A percentile compares a stretch with the other conserved stretches of the same genome.
Conservation (phyloP, 2,888 invertebrate species). For the Temnothorax ravouxi region DNA sequence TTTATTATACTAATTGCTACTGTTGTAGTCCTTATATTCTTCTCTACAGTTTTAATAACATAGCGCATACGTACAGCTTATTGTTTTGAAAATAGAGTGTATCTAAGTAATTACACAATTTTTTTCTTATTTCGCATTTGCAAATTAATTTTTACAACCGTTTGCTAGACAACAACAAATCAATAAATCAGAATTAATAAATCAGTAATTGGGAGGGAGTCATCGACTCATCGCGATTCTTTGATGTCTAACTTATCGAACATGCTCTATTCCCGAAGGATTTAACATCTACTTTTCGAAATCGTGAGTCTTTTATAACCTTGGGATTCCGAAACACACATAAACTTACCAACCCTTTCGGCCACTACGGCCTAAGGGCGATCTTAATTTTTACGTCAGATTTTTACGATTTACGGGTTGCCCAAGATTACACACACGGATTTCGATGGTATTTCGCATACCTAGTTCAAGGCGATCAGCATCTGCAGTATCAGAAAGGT, state of each 20-base stretch:
- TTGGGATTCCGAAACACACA: slow-evolving; percentile 62
- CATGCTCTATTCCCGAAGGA: slow-evolving; percentile 51
- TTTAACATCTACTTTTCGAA: slow-evolving; percentile 62
- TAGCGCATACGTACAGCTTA: neutral
- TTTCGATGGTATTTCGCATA: slow-evolving; percentile 21
- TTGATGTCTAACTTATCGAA: slow-evolving; percentile 43
- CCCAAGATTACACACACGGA: slow-evolving; percentile 48
- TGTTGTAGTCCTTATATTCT: neutral
- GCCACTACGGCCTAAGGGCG: slow-evolving; percentile 62
- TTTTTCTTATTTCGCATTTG: slow-evolving; percentile 1
- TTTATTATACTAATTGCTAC: slow-evolving; percentile 46
- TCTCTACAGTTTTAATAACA: slow-evolving; percentile 20
- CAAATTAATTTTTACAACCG: slow-evolving; percentile 5
- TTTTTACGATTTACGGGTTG: slow-evolving; percentile 65
- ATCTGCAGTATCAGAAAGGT: neutral
- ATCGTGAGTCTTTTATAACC: slow-evolving; percentile 50
- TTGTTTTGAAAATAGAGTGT: neutral
- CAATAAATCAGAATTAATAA: neutral
- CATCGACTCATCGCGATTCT: neutral
- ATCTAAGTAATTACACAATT: slow-evolving; percentile 27
- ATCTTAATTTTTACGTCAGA: slow-evolving; percentile 73
- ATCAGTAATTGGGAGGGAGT: neutral
- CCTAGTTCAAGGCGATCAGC: neutral
- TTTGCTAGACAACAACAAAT: neutral
- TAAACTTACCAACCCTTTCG: slow-evolving; percentile 61